These are phyloP conservation scores for Gymnopithys bicolor DNA, from an alignment of 2,797 vertebrate genomes.

Conservation along the genomic window DNA sequence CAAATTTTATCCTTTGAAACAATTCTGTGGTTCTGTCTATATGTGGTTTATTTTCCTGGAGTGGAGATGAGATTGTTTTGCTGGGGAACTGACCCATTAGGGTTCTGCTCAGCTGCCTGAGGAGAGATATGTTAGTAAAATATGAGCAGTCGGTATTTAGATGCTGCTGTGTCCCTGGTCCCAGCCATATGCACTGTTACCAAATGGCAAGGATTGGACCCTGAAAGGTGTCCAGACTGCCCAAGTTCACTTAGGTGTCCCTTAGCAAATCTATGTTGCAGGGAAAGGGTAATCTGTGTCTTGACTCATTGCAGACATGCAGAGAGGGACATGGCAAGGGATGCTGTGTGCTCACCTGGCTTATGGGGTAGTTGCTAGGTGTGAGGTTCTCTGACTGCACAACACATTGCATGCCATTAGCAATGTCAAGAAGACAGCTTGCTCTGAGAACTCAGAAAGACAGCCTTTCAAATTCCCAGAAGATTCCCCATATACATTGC, in stretches of 20 bases:
- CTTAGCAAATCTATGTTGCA: neutral
- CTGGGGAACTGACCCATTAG: neutral
- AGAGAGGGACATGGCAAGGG: rapidly evolving
- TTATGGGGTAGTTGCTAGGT: neutral
- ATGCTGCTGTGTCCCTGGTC: neutral
- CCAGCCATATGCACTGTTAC: neutral
- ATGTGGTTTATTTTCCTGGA: neutral
- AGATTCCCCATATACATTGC: neutral
- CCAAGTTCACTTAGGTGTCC: neutral
- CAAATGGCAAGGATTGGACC: neutral
- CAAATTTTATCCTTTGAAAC: conserved; percentile 1
- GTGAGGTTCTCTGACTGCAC: neutral
- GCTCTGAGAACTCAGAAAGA: neutral
- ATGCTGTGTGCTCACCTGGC: neutral
- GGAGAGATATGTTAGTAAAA: neutral
- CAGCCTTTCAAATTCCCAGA: neutral
- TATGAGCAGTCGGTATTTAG: neutral
- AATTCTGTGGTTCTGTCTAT: neutral
- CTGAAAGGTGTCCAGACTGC: neutral
- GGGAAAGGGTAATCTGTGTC: neutral
- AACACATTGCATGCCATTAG: neutral
- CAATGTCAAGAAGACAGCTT: neutral
- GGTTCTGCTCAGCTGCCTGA: neutral
- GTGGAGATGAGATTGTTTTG: neutral
- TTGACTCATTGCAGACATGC: neutral